Conservation (phyloP, 2,888 invertebrate genomes). For the Escarpia spicata region DNA sequence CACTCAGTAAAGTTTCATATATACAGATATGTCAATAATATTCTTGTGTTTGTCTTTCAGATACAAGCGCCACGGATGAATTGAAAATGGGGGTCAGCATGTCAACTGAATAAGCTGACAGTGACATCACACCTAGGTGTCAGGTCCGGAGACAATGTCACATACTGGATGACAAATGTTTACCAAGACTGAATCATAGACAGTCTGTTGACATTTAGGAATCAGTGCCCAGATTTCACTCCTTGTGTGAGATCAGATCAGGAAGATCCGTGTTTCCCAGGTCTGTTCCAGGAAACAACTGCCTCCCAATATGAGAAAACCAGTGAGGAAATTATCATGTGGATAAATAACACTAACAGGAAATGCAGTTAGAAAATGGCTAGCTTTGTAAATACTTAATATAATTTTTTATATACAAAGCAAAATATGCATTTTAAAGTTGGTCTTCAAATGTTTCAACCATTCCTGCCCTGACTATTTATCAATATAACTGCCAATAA, state of each 20-base stretch:
- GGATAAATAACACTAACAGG: background rate
- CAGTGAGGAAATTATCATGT: background rate
- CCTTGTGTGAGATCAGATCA: no score
- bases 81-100: background rate
- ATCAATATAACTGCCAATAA: no score
- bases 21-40: background rate
- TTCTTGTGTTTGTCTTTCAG: background rate
- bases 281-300: background rate
- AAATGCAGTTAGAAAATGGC: background rate
- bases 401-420: no score
- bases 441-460: no score
- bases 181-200: background rate
- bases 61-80: background rate
- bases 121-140: background rate
- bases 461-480: no score
- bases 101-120: background rate
- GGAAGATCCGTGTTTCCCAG: background rate
- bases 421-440: no score
- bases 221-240: background rate
- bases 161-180: background rate
- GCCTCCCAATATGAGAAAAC: background rate
- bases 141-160: background rate
- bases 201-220: background rate
- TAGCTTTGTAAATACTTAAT: no score
- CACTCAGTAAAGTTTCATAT: background rate